Base-by-base conservation (phyloP, 2,888 invertebrate genomes). In the Pachliopta kotzebuea region DNA sequence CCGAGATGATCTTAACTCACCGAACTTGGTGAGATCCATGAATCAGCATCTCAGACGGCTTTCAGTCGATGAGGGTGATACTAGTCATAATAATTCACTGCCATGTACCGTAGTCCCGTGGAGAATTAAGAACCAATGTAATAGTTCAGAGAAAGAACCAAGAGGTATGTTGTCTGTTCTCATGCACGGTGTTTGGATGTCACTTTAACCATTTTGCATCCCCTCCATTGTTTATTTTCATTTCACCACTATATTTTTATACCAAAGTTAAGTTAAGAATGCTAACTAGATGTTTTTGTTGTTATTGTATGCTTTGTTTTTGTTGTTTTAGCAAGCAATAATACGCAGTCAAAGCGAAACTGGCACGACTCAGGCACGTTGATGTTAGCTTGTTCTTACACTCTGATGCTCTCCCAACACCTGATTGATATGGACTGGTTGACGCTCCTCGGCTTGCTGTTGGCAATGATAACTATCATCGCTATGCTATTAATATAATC, bases 381-480 rank as follows among this genome's bases (percentile, higher is more conserved):
- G 90, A 93, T 95, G 90, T 92, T 96, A 93, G 95, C 95, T 94
- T 95, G 95, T 92, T 93, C 95, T 78, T 95, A 95, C 92, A 94
- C 95, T 80, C 81, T 95, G 92, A 94, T 94, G 93, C 93, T 94
- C 85, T 92, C 93, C 73, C 94, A 94, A 81, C 94, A 94, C 85
- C 88, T 96, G 84, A 94, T 94, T 79, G 94, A 94, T 76, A 86
- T 95, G 88, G 96, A 96, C 90, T 92, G 95, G 88, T 92, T 95
- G 88, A 94, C 95, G 80, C 91, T 95, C 84, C 93, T 96, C 85
- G 94, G 95, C 85, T 92, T 96, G 82, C 86, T 96, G 83, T 92
- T 96, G 85, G 96, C 96, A 80, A 93, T 96, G 76, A 90, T 95
- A 81, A 94, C 95, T 74, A 93, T 96, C 81, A 92, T 95, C 84